Evolutionary conservation across 2,113 vertebrate genomes (phyloP).

Genomic region (Steatornis caripensis): DNA sequence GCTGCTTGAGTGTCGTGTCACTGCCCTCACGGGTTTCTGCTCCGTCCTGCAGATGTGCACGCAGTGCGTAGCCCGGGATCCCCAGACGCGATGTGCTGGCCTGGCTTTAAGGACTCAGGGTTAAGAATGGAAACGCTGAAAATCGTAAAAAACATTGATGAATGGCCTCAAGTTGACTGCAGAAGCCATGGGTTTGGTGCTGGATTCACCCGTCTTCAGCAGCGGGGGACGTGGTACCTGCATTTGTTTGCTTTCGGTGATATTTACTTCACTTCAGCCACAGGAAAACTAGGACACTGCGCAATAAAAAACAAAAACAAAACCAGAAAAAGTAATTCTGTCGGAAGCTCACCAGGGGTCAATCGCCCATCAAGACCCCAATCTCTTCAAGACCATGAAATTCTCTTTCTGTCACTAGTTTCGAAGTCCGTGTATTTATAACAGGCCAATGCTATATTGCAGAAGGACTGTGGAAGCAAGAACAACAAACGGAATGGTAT

Average conservation of each 20-base stretch:
- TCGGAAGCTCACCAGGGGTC: neutral
- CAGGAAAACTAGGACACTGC: neutral
- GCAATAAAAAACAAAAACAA: neutral
- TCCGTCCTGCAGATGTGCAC: neutral
- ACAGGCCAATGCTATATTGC: neutral
- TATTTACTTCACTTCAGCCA: neutral
- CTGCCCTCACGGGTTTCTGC: neutral
- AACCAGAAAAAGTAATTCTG: neutral
- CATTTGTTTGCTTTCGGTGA: neutral
- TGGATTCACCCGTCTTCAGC: neutral
- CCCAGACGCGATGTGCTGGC: neutral
- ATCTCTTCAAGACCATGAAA: too few species aligned
- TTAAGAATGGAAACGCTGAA: neutral
- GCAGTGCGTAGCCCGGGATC: too few species aligned
- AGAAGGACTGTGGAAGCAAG: neutral
- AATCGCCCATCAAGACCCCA: too few species aligned
- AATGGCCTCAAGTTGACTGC: neutral
- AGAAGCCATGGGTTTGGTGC: neutral
- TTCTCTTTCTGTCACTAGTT: neutral
- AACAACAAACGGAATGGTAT: neutral
- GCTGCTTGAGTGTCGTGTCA: fast-evolving
- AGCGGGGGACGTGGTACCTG: fast-evolving
- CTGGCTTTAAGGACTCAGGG: neutral
- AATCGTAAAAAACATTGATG: neutral
- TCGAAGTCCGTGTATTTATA: neutral